Evolutionary conservation across 2,113 vertebrate species (phyloP).

Genomic region (Uria aalge): DNA sequence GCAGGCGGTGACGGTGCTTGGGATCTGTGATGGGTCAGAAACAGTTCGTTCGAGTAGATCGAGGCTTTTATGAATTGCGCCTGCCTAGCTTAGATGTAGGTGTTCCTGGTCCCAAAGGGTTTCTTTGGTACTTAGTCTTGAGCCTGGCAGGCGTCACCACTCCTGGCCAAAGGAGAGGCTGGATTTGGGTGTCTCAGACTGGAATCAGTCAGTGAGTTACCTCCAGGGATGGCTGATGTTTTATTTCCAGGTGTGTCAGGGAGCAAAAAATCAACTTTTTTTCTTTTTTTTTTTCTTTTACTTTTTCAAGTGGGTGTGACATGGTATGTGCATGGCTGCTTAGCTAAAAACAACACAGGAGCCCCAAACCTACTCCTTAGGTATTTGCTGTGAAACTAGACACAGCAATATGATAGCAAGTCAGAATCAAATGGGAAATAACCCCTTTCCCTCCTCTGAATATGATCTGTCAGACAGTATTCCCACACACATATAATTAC

Average conservation of each 20-base stretch:
- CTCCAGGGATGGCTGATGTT: not conserved
- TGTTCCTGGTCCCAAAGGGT: not conserved
- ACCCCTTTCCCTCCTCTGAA: not conserved
- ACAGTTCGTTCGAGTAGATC: not conserved
- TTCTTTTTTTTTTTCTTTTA: not conserved
- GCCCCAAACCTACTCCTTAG: not conserved
- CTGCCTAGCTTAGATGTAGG: not conserved
- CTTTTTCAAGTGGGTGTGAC: not conserved
- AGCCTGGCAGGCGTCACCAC: not conserved
- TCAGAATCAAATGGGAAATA: constrained; percentile 33
- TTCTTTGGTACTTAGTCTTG: not conserved
- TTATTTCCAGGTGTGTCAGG: constrained; percentile 19
- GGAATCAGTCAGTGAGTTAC: not conserved
- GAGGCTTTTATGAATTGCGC: not conserved
- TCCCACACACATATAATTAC: not conserved
- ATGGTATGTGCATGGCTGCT: not conserved
- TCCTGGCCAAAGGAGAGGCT: constrained; percentile 1
- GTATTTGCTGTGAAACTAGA: constrained; percentile 33
- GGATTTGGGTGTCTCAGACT: not conserved
- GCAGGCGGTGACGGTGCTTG: not conserved
- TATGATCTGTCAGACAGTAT: not conserved
- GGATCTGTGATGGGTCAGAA: constrained; percentile 27
- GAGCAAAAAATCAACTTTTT: not conserved
- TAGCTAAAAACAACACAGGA: not conserved
- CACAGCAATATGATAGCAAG: not conserved